phyloP scores from a whole-genome alignment of 2,888 invertebrate species.

The Hetaerina titia region DNA sequence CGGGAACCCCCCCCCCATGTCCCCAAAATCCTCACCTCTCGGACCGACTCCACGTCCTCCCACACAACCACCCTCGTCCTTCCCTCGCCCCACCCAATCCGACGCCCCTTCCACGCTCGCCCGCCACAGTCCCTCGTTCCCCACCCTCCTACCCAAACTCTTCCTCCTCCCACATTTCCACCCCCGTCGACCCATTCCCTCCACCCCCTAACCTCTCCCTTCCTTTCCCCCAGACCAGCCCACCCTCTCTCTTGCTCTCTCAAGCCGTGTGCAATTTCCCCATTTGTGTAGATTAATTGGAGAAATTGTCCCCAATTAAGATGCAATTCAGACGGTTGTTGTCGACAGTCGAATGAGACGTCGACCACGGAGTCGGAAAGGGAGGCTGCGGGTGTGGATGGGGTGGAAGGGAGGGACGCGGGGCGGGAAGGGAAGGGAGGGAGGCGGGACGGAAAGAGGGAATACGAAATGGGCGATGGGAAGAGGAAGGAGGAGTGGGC shows the following conservation, averaged over 20 bases:
- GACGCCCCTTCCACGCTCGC: not conserved
- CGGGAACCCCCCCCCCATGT: not conserved
- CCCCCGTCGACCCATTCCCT: not conserved
- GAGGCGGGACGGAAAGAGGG: not conserved
- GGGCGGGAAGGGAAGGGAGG: not conserved
- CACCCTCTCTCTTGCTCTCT: not conserved
- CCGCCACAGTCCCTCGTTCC: not conserved
- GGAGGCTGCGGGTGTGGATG: not conserved
- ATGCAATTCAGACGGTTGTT: slow-evolving; percentile 77
- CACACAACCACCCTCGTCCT: not conserved
- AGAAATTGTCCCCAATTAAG: slow-evolving; percentile 81
- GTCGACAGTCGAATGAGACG: slow-evolving; percentile 54
- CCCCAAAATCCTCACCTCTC: not conserved
- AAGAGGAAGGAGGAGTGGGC: not conserved
- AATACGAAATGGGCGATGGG: not conserved
- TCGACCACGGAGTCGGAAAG: not conserved
- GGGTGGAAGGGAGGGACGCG: not conserved
- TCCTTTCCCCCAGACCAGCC: not conserved
- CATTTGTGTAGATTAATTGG: slow-evolving; percentile 72
- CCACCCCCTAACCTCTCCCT: not conserved
- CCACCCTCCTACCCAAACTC: not conserved
- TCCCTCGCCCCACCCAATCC: not conserved
- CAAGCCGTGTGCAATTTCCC: slow-evolving; percentile 70
- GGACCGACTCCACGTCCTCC: not conserved
- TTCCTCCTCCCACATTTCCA: not conserved